Conservation (phyloP, 2,888 invertebrate genomes). For the Troides helena region DNA sequence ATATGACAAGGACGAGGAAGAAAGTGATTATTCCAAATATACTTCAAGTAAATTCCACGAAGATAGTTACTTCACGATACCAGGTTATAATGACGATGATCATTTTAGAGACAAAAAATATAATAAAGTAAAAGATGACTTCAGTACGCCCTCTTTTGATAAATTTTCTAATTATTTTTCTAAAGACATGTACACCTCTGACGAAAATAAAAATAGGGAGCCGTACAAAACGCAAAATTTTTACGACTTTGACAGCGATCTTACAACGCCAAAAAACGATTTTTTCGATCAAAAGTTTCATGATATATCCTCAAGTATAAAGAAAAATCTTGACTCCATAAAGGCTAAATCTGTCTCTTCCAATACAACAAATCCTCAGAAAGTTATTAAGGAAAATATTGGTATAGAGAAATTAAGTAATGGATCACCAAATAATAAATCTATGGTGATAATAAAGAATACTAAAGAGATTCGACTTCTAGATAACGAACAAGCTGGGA, state of each 20-base stretch:
- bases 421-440: conserved; percentile 70
- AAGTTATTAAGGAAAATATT: conserved; percentile 56
- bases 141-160: conserved; percentile 53
- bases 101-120: conserved; percentile 54
- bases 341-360: conserved; percentile 52
- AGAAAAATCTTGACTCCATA: conserved; percentile 68
- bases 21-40: conserved; percentile 64
- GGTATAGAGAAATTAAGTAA: conserved; percentile 69
- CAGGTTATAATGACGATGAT: conserved; percentile 56
- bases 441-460: conserved; percentile 75
- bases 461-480: conserved; percentile 74
- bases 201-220: conserved; percentile 49
- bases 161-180: conserved; percentile 62
- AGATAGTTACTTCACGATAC: conserved; percentile 74
- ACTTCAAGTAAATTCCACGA: conserved; percentile 76
- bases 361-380: conserved; percentile 56
- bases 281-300: conserved; percentile 77
- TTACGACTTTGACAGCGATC: conserved; percentile 62
- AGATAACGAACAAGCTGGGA: conserved; percentile 69
- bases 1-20: conserved; percentile 53
- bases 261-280: conserved; percentile 78
- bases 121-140: conserved; percentile 47
- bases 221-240: conserved; percentile 62
- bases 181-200: conserved; percentile 50
- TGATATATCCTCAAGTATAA: conserved; percentile 76